These are phyloP conservation scores for Hydrochoerus hydrochaeris DNA, from an alignment of 2,113 vertebrate species.

Conservation along the genomic window DNA sequence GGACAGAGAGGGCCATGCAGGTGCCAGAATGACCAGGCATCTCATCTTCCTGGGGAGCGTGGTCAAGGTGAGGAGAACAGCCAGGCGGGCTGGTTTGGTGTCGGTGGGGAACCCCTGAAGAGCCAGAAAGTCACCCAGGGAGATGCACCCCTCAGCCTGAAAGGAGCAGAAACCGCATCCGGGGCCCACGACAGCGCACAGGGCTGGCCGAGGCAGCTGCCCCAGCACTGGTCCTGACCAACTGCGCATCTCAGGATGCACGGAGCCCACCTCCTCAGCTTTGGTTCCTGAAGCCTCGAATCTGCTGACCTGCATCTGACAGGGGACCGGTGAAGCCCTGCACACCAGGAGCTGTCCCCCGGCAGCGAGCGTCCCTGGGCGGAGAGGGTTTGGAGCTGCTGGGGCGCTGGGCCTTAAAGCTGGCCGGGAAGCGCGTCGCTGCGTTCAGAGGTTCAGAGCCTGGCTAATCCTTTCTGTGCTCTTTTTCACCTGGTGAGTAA, in stretches of 20 bases:
- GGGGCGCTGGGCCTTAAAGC: not conserved
- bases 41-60: not conserved
- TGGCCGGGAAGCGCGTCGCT: too few relatives aligned
- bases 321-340: not conserved
- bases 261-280: not conserved
- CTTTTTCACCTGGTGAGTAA: not conserved
- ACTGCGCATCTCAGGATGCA: too few relatives aligned
- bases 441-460: not conserved
- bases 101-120: not conserved
- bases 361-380: not conserved
- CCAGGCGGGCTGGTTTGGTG: not conserved
- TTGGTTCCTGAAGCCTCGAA: not conserved
- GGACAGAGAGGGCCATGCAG: not conserved
- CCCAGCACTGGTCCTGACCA: not conserved
- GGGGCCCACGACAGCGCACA: too few relatives aligned
- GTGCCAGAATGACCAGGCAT: not conserved
- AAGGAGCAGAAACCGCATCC: not conserved
- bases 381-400: not conserved
- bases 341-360: too few relatives aligned
- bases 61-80: not conserved
- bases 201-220: fast-evolving
- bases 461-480: not conserved
- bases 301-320: not conserved
- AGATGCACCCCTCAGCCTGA: not conserved
- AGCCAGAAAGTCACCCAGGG: not conserved